phyloP scores from a whole-genome alignment of 2,797 vertebrate species.

The Bovichtus variegatus region DNA sequence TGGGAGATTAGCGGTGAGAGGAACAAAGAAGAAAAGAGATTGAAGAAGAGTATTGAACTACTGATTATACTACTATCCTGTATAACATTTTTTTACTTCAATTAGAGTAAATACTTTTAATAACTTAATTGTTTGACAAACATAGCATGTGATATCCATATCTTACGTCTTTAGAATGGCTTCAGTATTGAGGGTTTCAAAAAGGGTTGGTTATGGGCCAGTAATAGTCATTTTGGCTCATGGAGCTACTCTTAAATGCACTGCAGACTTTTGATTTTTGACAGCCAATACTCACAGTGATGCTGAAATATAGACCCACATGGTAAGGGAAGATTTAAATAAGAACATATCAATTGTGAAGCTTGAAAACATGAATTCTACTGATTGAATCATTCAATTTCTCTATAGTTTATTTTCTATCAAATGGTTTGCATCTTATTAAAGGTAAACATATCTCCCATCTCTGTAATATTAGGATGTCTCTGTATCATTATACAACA shows the following conservation, averaged over 20 bases:
- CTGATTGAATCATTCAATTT: neutral
- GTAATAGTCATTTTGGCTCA: neutral
- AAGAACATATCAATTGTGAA: neutral
- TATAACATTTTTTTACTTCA: conserved; percentile 17
- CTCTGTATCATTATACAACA: conserved; percentile 37
- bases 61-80: conserved; percentile 31
- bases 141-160: neutral
- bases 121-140: neutral
- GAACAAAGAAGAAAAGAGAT: conserved; percentile 20
- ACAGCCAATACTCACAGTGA: neutral
- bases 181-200: neutral
- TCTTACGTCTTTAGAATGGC: neutral
- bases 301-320: neutral
- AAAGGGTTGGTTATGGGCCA: neutral
- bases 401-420: neutral
- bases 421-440: neutral
- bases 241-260: neutral
- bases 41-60: neutral
- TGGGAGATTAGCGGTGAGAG: conserved; percentile 19
- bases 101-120: neutral
- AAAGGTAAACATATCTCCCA: neutral
- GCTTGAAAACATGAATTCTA: neutral
- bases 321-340: neutral
- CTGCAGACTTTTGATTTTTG: neutral
- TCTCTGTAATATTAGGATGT: neutral